These are phyloP conservation scores for Thereva unica DNA, from an alignment of 2,888 invertebrate genomes.

Conservation along the genomic window DNA sequence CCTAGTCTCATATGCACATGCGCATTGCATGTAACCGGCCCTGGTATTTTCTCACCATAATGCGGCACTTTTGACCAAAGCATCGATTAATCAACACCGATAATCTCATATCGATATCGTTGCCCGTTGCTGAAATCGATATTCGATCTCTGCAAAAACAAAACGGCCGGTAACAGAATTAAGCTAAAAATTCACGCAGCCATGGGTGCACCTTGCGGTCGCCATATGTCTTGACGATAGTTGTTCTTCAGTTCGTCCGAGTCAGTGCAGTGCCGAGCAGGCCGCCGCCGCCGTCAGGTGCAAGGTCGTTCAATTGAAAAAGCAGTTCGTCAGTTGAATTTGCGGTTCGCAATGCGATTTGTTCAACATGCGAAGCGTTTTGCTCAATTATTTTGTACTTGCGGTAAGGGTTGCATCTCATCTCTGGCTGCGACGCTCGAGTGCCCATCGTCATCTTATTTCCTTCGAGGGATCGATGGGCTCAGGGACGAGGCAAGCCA, in stretches of 20 bases:
- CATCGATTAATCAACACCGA: slow-evolving; percentile 14
- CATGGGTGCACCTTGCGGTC: slow-evolving; percentile 15
- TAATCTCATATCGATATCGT: slow-evolving; percentile 10
- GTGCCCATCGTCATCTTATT: slow-evolving; percentile 19
- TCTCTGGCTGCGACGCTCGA: background rate
- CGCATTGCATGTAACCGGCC: background rate
- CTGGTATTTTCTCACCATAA: slow-evolving; percentile 11
- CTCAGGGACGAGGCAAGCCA: slow-evolving; percentile 5
- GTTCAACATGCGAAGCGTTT: slow-evolving; percentile 16
- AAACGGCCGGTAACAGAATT: slow-evolving; percentile 6
- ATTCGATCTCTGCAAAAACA: slow-evolving; percentile 8
- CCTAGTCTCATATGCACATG: background rate
- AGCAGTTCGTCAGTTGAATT: background rate
- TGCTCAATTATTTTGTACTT: slow-evolving; percentile 12
- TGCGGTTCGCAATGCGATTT: slow-evolving; percentile 8
- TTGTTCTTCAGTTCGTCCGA: background rate
- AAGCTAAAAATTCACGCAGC: slow-evolving; percentile 14
- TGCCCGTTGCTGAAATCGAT: slow-evolving; percentile 2
- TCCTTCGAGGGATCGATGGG: slow-evolving; percentile 9
- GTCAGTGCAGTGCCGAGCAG: too few species aligned
- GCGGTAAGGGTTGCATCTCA: background rate
- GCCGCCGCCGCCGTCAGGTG: slow-evolving; percentile 14
- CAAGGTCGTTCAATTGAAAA: slow-evolving; percentile 5
- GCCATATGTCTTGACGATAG: slow-evolving; percentile 7
- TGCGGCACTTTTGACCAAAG: slow-evolving; percentile 21